Evolutionary conservation across 1,140 invertebrate species (phyloP).

Genomic region (Arctopsyche grandis): DNA sequence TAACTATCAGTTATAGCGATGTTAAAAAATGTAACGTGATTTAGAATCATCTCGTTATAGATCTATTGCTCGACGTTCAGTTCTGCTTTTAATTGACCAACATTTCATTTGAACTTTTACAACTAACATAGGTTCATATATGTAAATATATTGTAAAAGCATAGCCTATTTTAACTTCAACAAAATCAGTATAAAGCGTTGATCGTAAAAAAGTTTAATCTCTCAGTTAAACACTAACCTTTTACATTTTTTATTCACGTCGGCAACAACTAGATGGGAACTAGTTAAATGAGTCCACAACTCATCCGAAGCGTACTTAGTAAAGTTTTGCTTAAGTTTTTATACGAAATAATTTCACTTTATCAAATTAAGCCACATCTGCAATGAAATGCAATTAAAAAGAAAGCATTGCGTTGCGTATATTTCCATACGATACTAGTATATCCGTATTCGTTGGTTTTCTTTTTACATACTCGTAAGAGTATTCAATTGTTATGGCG

Average conservation of each 20-base stretch:
- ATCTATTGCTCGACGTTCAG: background rate
- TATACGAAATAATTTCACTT: conserved; percentile 33
- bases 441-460: background rate
- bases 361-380: background rate
- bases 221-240: conserved; percentile 38
- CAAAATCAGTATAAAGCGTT: conserved; percentile 34
- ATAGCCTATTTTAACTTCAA: background rate
- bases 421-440: background rate
- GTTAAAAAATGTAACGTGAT: no score
- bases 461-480: background rate
- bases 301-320: conserved; percentile 43
- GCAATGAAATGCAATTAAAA: background rate
- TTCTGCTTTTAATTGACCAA: background rate
- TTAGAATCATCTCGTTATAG: background rate
- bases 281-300: conserved; percentile 50
- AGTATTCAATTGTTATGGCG: conserved; percentile 4
- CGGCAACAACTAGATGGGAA: conserved; percentile 39
- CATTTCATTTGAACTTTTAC: no score
- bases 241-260: conserved; percentile 4
- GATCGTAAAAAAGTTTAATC: conserved; percentile 44
- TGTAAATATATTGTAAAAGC: background rate
- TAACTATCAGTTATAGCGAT: no score
- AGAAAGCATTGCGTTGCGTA: background rate
- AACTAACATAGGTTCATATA: background rate
- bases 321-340: conserved; percentile 42